Evolutionary conservation across 1,140 invertebrate species (phyloP).

Genomic region (Eulimnadia texana): DNA sequence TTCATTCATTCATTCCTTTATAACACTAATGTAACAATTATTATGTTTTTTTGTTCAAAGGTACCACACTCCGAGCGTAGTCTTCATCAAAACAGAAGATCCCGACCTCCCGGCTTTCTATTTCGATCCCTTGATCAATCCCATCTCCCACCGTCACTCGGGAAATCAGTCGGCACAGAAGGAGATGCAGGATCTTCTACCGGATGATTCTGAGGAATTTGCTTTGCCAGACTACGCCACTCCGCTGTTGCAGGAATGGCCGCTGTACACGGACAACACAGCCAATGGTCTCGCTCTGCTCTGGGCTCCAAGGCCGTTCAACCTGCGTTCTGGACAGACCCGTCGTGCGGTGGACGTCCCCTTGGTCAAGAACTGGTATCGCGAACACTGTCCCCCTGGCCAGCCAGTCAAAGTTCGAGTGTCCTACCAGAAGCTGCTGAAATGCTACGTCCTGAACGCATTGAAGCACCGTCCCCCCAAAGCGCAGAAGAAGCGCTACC

Average conservation of each 20-base stretch:
- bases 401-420: slow-evolving; percentile 98
- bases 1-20: not conserved
- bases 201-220: slow-evolving; percentile 93
- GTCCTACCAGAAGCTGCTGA: slow-evolving; percentile 96
- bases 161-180: slow-evolving; percentile 40
- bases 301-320: slow-evolving; percentile 96
- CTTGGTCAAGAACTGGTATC: slow-evolving; percentile 92
- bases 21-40: not conserved
- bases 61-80: slow-evolving; percentile 98
- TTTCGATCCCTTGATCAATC: slow-evolving; percentile 98
- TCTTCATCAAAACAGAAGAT: slow-evolving; percentile 99
- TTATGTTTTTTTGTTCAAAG: slow-evolving; percentile 36
- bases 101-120: slow-evolving; percentile 99
- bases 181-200: slow-evolving; percentile 50
- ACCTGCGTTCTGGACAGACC: slow-evolving; percentile 69
- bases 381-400: slow-evolving; percentile 93
- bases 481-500: slow-evolving; percentile 94
- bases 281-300: slow-evolving; percentile 97
- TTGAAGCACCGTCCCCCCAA: slow-evolving; percentile 94
- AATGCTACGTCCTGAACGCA: slow-evolving; percentile 96
- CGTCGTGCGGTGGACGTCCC: slow-evolving; percentile 91
- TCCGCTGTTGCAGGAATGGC: slow-evolving; percentile 85
- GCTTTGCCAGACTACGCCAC: slow-evolving; percentile 75
- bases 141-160: slow-evolving; percentile 88
- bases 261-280: slow-evolving; percentile 95